Conservation (phyloP, 1,140 invertebrate genomes). For the Drosophila pachea region DNA sequence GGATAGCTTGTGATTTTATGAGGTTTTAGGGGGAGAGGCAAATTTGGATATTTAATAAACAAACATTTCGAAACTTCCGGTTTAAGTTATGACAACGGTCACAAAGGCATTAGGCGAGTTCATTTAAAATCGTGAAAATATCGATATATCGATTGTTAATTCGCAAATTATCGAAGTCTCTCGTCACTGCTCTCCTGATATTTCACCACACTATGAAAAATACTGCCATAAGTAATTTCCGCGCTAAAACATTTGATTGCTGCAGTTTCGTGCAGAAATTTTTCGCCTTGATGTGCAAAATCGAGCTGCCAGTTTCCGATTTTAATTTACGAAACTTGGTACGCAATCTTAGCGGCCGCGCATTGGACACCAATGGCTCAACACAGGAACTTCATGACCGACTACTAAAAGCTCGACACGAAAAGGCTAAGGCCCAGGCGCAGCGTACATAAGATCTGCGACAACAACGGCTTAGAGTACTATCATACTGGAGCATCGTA, state of each 20-base stretch:
- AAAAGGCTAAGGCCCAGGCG: conserved; percentile 34
- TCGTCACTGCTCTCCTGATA: neutral
- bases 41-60: no score
- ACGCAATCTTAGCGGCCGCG: conserved; percentile 25
- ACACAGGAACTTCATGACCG: conserved; percentile 20
- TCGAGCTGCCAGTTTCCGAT: conserved; percentile 31
- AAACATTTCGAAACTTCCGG: no score
- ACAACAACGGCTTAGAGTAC: conserved; percentile 11
- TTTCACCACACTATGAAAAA: neutral
- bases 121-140: neutral
- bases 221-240: neutral
- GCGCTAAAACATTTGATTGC: conserved; percentile 5
- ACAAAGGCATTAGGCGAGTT: neutral
- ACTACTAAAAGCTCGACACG: conserved; percentile 19
- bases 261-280: neutral
- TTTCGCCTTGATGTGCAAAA: neutral
- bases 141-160: conserved; percentile 9
- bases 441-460: conserved; percentile 18
- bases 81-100: neutral
- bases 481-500: conserved; percentile 37
- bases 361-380: conserved; percentile 18
- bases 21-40: no score
- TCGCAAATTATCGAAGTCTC: neutral
- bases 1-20: no score
- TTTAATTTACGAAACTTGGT: conserved; percentile 29